Base-by-base conservation (phyloP, 2,888 invertebrate species). In the Cephus rjabovi region DNA sequence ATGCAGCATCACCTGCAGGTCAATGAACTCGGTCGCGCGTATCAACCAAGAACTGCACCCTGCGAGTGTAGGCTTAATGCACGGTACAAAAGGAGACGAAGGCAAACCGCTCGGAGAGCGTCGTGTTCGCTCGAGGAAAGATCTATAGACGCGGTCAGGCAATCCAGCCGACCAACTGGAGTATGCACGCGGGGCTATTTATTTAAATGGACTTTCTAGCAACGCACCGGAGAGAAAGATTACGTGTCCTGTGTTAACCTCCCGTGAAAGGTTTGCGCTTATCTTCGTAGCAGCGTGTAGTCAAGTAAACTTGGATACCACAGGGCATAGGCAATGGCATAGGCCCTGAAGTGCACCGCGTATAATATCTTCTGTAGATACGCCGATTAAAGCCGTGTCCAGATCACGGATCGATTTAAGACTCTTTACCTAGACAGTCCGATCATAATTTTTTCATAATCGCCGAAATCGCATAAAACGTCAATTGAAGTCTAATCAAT, bases 1-100 rank as follows among this genome's bases (percentile, higher is more conserved):
- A 69, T 79, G 80, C 81, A 80, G 80, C 82, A 77, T 79, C 82
- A 82, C 81, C 82, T 79, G 76, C 73, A 71, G 82, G 82, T 82
- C 82, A 40, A 79, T 77, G 82, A 82, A 82, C 82, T 37, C 81
- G 74, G 75, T 76, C 81, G 81, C 76, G 73, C 77, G 71, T 81
- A 74, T 77, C 69, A 71, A 71, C 30, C 78, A 34, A 77, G 79
- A 81, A 77, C 73, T 76, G 79, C 79, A 77, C 80, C 78, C 78
- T 74, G 34, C 73, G 37, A 74, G 56, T 68, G 56, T 73, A 77
- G 34, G 71, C 71, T 34, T 71, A 23, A 71, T 15, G 31, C 71
- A 23, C 30, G 12, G 71, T 71, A 71, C 71, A 71, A 71, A 71
- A 34, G 71, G 1, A 31, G 71, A 71, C 71, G 71, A 71, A 31